Evolutionary conservation across 2,888 invertebrate species (phyloP).

Genomic region (Caenorhabditis sp.): DNA sequence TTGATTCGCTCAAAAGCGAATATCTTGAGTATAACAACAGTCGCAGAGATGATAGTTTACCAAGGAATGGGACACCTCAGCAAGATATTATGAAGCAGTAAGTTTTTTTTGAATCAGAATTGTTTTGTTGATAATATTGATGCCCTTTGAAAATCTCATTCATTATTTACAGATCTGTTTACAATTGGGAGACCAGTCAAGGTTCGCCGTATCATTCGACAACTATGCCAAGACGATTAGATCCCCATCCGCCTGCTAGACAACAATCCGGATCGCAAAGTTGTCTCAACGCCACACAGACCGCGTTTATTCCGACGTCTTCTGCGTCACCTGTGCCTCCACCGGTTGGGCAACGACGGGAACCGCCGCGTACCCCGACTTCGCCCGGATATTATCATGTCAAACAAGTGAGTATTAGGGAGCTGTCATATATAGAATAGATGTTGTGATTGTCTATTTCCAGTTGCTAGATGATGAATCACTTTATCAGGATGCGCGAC

Average conservation of each 20-base stretch:
- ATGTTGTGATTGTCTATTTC: constrained; percentile 8
- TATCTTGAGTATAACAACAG: constrained; percentile 40
- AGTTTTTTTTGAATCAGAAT: too few relatives aligned
- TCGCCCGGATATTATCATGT: constrained; percentile 53
- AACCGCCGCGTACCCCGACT: constrained; percentile 14
- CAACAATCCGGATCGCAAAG: background rate
- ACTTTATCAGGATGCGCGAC: constrained; percentile 47
- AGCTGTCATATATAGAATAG: background rate
- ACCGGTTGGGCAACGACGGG: constrained; percentile 3
- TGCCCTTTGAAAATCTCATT: too few relatives aligned
- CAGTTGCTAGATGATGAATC: constrained; percentile 50
- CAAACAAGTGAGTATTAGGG: constrained; percentile 45
- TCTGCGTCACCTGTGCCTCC: background rate
- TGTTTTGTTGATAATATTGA: too few relatives aligned
- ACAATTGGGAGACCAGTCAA: constrained; percentile 4
- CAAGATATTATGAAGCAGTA: background rate
- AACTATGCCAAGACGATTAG: background rate
- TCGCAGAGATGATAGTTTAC: constrained; percentile 14
- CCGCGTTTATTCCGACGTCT: constrained; percentile 3
- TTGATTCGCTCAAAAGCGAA: constrained; percentile 55
- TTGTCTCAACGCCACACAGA: background rate
- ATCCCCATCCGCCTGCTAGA: too few relatives aligned
- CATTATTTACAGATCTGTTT: background rate
- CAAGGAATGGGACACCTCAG: constrained; percentile 14
- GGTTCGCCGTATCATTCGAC: constrained; percentile 6